Evolutionary conservation across 2,113 vertebrate species (phyloP).

Genomic region (Grus americana): DNA sequence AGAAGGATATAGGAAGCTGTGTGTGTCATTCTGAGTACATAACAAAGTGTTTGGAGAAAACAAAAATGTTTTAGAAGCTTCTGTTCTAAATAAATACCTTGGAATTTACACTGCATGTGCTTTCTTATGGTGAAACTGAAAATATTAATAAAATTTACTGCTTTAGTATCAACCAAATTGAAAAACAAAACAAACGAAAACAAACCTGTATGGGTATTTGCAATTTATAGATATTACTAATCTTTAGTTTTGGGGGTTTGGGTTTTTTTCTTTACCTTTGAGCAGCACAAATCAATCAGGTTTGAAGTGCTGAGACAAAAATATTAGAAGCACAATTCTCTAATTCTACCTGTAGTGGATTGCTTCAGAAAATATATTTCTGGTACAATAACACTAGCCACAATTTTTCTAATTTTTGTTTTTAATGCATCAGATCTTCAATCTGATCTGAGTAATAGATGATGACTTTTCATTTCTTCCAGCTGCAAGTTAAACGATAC

Average conservation of each 20-base stretch:
- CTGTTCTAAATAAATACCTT: not conserved
- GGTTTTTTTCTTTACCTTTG: not conserved
- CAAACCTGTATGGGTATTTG: fast-evolving
- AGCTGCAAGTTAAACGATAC: not conserved
- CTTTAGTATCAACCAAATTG: not conserved
- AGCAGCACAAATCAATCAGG: not conserved
- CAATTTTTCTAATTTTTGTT: not conserved
- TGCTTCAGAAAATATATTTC: not conserved
- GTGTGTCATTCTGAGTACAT: not conserved
- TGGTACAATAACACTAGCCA: not conserved
- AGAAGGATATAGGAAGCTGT: not conserved
- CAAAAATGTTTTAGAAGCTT: not conserved
- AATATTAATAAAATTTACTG: not conserved
- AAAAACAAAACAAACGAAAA: not conserved
- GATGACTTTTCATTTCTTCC: not conserved
- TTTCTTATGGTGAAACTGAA: not conserved
- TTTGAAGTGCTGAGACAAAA: not conserved
- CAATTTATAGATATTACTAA: not conserved
- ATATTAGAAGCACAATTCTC: not conserved
- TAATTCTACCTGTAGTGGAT: not conserved
- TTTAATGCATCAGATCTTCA: not conserved
- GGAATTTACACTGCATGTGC: not conserved
- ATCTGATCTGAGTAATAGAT: not conserved
- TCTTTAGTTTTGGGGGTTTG: not conserved
- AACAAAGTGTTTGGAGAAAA: not conserved